Evolutionary conservation across 2,888 invertebrate species (phyloP).

Genomic region (Hyposoter didymator): DNA sequence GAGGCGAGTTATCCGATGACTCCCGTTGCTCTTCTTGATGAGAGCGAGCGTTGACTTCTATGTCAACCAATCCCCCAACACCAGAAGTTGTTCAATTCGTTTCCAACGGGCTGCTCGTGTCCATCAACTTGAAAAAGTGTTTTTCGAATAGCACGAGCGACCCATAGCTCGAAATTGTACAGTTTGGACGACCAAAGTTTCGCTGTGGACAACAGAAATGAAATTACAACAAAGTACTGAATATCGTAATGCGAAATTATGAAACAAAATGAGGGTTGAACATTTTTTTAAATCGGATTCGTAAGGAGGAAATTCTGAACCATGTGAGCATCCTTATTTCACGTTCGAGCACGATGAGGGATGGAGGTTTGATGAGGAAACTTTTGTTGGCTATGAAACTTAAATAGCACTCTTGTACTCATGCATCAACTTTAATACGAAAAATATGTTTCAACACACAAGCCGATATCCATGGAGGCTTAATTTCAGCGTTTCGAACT

Average conservation of each 20-base stretch:
- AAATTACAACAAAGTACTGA: not conserved
- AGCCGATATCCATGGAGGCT: not conserved
- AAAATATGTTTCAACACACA: constrained; percentile 17
- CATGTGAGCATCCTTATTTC: not conserved
- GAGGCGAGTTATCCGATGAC: constrained; percentile 47
- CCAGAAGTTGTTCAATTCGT: constrained; percentile 21
- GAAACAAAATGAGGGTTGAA: not conserved
- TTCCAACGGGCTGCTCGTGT: not conserved
- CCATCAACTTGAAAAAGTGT: not conserved
- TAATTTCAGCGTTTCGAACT: constrained; percentile 8
- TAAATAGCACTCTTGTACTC: constrained; percentile 9
- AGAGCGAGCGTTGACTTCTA: constrained; percentile 23
- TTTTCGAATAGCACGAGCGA: not conserved
- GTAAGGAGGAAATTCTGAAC: not conserved
- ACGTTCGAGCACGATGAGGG: not conserved
- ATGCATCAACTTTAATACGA: constrained; percentile 4
- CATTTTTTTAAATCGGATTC: not conserved
- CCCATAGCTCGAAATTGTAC: not conserved
- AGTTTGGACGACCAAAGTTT: not conserved
- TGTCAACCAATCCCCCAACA: constrained; percentile 2
- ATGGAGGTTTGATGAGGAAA: constrained; percentile 18
- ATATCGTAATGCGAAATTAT: not conserved
- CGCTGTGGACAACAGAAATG: not conserved
- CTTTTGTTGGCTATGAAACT: constrained; percentile 25
- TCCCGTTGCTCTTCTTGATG: constrained; percentile 6